Base-by-base conservation (phyloP, 1,140 invertebrate species). In the Gryllus bimaculatus region DNA sequence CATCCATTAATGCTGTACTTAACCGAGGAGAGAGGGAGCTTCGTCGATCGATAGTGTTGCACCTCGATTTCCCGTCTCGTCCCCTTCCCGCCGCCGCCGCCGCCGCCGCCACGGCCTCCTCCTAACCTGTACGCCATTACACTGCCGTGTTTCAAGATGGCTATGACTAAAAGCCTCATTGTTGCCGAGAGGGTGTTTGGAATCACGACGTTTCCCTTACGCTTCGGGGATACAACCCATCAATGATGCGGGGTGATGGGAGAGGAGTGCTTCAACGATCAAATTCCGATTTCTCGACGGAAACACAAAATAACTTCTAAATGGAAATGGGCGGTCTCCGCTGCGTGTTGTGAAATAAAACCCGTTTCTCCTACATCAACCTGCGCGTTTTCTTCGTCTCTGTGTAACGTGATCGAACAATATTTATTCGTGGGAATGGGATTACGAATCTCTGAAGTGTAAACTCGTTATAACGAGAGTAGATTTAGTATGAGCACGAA, bases 1-100 rank as follows among this genome's bases (percentile, higher is more conserved):
- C 54, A 66, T 66, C 54, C 54, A 66, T 66, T 66, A 66, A 66
- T 66, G 54, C 54, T 18, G 54, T 66, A 66, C 54, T 66, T 66
- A 66, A 18, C 18, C 54, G 54, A 7, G 54, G n/a, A 7, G 54
- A 66, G 54, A 66, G 10, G 54, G 10, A 18, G 10, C 18, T 10
- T 66, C 10, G 10, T 66, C 10, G 54, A 66, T 66, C 54, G 54
- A 66, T 66, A 18, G 10, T 66, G 54, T 66, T 66, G 18, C 54
- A 66, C 54, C 54, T 66, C 54, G 54, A 66, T 66, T 66, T 66
- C 54, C 54, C 54, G 54, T 66, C 54, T 66, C 18, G 10, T 18
- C 10, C 10, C 54, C 10, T 18, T 66, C 2, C 18, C 54, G 0
- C 7, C 18, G 10, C 54, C 10, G 2, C 10, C 54, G 10, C 54